Conservation (phyloP, 1,140 invertebrate species). For the Drosophila teissieri region DNA sequence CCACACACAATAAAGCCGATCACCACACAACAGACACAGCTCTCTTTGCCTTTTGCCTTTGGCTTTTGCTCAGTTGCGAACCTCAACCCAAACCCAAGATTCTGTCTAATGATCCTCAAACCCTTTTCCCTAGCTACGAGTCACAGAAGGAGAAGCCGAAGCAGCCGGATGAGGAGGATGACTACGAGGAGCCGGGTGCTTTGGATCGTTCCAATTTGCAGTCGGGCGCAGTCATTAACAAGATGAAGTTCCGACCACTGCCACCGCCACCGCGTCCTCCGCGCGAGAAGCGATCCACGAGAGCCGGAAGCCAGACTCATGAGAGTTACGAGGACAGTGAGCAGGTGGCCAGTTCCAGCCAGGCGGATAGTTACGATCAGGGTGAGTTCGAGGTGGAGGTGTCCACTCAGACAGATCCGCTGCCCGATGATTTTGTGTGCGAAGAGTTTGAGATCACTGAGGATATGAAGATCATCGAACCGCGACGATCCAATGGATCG, state of each 20-base stretch:
- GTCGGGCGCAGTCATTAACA: constrained; percentile 89
- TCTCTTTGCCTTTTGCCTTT: constrained; percentile 47
- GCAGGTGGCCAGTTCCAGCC: constrained; percentile 72
- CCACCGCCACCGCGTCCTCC: constrained; percentile 93
- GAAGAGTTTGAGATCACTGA: constrained; percentile 88
- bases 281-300: constrained; percentile 85
- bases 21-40: constrained; percentile 65
- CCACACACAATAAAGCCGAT: constrained; percentile 55
- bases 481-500: constrained; percentile 45
- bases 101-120: constrained; percentile 74
- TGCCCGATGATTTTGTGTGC: constrained; percentile 91
- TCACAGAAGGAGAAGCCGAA: constrained; percentile 22
- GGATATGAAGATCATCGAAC: constrained; percentile 80
- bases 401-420: constrained; percentile 92
- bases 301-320: constrained; percentile 63
- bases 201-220: constrained; percentile 85
- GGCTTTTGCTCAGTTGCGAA: constrained; percentile 38
- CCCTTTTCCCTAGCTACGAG: constrained; percentile 66
- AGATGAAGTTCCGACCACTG: constrained; percentile 92
- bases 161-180: constrained; percentile 57
- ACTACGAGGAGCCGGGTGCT: constrained; percentile 75
- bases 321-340: constrained; percentile 78
- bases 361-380: constrained; percentile 74
- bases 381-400: constrained; percentile 87
- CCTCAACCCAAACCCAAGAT: constrained; percentile 15